Base-by-base conservation (phyloP, 2,888 invertebrate genomes). In the Mycalesis mineus region DNA sequence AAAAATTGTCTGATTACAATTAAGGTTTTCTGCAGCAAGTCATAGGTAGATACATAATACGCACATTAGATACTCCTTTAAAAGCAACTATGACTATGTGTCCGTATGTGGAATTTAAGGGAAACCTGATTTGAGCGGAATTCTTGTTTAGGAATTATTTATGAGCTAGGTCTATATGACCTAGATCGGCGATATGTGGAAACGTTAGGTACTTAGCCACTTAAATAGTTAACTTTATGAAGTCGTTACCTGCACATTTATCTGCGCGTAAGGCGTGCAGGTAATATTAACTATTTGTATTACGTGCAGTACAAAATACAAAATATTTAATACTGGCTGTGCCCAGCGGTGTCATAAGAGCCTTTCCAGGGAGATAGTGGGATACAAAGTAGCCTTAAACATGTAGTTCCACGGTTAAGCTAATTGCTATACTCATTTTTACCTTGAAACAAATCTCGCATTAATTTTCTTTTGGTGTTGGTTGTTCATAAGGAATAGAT, bases 111-210 rank as follows among this genome's bases (percentile, higher is more conserved):
- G 49, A 56, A 58, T 58, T 33, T 53, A 53, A 56, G 45, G 45
- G 60, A 50, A 57, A 60, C 56, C 59, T 36, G 60, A 47, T 55
- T 54, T 42, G 54, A 41, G 33, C 28, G 44, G 49, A 49, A 52
- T 55, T 52, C 53, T 50, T 45, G 49, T 50, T 56, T 60, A 53
- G 51, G 51, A 31, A 11, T 50, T 58, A 54, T 40, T 41, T 31
- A 51, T 31, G 29, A 39, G 15, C 28, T 28, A 37, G 54, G 37
- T 54, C 37, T 54, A 37, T 48, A n/a, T 55, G 55, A 55, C 55
- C 55, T 55, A 48, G 57, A 63, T 61, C 52, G 51, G 41, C 54
- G 56, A 55, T 59, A 44, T 52, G 49, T 41, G 44, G 45, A 29
- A 47, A 55, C 17, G 7, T 53, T 31, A 2, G 39, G 37, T 13